Evolutionary conservation across 2,888 invertebrate species (phyloP), one percentile per base, ranked within the genome.

Genomic region (Xestia xanthographa): DNA sequence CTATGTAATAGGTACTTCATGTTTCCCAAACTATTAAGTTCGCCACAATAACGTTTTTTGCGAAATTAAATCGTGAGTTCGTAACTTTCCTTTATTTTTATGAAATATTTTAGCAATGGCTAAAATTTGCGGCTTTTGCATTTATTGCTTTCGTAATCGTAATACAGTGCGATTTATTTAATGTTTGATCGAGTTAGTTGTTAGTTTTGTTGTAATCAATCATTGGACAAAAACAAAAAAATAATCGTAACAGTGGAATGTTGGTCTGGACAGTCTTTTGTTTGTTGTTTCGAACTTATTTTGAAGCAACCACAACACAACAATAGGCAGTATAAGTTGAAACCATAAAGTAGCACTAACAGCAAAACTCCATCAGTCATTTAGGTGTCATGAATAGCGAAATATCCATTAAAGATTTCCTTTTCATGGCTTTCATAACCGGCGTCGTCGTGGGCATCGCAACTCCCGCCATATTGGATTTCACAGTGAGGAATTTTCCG

Each of bases 381-480:
- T 90, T 85, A 80, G 86, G 83, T 88, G 82, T 86, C 87, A 81
- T 89, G 88, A 91, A 91, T 91, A 85, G 87, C 89, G 86, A 90
- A 90, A 90, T 90, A 92, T 92, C 92, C 92, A 93, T 93, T 92
- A 93, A 88, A 89, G 87, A 90, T 90, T 92, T 93, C 88, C 90
- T 92, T 92, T 93, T 91, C 90, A 92, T 88, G 81, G 89, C 89
- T 90, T 91, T 90, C 89, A 90, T 85, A 84, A 86, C 79, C 69
- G 80, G 80, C 80, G 77, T 71, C 80, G 75, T 67, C 79, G 72
- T 77, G 79, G 77, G 76, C 82, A 83, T 84, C 80, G 83, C 79
- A 79, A 84, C 79, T 75, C 80, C 74, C 75, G 88, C 86, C 86
- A 89, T 91, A 91, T 91, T 91, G 88, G 79, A 91, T 92, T 92